Percentiles rank a stretch among this genome's conserved stretches.
Evolutionary conservation across 1,140 invertebrate genomes (phyloP).

Genomic region (Drosophila takahashii): DNA sequence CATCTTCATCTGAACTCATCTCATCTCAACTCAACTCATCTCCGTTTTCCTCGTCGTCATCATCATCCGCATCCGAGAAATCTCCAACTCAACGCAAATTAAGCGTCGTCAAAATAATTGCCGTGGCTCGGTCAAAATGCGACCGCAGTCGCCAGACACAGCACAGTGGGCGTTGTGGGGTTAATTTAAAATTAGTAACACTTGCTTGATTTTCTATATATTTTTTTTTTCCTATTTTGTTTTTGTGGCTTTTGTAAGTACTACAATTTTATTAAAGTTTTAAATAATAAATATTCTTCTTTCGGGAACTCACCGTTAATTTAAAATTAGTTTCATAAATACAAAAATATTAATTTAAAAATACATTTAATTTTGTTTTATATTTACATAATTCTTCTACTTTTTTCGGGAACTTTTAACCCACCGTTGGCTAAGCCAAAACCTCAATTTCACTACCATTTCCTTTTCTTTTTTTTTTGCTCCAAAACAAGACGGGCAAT

Average conservation of each 20-base stretch:
- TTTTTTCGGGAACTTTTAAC: background rate
- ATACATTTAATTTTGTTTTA: background rate
- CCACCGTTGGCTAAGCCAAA: slow-evolving; percentile 41
- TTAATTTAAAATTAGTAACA: slow-evolving; percentile 30
- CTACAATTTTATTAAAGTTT: background rate
- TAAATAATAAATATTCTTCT: background rate
- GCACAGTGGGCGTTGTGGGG: slow-evolving; percentile 44
- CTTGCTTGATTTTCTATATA: slow-evolving; percentile 1
- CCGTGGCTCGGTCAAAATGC: slow-evolving; percentile 70
- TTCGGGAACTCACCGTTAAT: slow-evolving; percentile 34
- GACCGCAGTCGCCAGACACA: slow-evolving; percentile 36
- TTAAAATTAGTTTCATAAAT: too few species aligned
- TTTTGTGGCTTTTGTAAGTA: background rate
- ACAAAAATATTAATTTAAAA: too few species aligned
- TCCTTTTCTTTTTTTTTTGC: background rate
- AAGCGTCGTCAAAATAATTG: slow-evolving; percentile 82
- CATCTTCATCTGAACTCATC: slow-evolving; percentile 8
- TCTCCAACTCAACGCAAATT: slow-evolving; percentile 74
- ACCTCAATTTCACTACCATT: slow-evolving; percentile 12
- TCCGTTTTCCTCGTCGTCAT: slow-evolving; percentile 41
- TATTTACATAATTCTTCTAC: background rate
- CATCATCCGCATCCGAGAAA: slow-evolving; percentile 63
- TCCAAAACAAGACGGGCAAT: slow-evolving; percentile 47
- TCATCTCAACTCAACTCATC: slow-evolving; percentile 1
- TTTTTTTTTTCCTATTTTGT: too few species aligned